These are phyloP conservation scores for Rosalia funebris DNA, from an alignment of 2,888 invertebrate species.

Conservation along the genomic window DNA sequence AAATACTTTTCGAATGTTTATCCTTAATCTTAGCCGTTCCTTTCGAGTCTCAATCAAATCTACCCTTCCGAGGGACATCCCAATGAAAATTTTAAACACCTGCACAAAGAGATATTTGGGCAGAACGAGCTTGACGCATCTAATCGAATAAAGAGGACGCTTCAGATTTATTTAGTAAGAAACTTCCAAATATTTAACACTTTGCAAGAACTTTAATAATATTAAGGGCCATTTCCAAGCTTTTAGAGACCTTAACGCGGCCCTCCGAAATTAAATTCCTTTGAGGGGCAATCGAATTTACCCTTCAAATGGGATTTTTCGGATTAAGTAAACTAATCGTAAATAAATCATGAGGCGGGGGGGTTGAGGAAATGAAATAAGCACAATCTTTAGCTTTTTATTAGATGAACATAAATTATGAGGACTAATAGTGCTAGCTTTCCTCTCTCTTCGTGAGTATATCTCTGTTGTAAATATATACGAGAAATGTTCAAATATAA, in stretches of 20 bases:
- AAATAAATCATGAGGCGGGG: conserved; percentile 16
- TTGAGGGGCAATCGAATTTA: conserved; percentile 26
- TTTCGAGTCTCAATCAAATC: no score
- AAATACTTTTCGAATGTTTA: no score
- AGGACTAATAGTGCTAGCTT: no score
- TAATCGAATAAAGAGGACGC: conserved; percentile 7
- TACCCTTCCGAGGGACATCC: not conserved
- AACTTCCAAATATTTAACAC: conserved; percentile 24
- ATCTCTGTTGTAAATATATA: no score
- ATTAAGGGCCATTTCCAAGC: conserved; percentile 19
- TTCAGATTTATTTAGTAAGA: conserved; percentile 1
- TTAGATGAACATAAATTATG: no score
- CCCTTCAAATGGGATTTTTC: conserved; percentile 22
- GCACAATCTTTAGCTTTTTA: no score
- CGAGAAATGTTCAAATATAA: no score
- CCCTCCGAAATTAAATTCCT: conserved; percentile 33
- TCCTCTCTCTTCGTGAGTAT: no score
- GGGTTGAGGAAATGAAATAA: not conserved
- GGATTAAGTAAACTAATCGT: conserved; percentile 13
- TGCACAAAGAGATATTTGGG: not conserved
- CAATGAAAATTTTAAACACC: not conserved
- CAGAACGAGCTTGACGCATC: not conserved
- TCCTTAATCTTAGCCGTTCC: no score
- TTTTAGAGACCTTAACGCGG: conserved; percentile 18
- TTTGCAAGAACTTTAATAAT: conserved; percentile 19